Conservation (phyloP, 2,888 invertebrate genomes). For the Congeria kusceri region DNA sequence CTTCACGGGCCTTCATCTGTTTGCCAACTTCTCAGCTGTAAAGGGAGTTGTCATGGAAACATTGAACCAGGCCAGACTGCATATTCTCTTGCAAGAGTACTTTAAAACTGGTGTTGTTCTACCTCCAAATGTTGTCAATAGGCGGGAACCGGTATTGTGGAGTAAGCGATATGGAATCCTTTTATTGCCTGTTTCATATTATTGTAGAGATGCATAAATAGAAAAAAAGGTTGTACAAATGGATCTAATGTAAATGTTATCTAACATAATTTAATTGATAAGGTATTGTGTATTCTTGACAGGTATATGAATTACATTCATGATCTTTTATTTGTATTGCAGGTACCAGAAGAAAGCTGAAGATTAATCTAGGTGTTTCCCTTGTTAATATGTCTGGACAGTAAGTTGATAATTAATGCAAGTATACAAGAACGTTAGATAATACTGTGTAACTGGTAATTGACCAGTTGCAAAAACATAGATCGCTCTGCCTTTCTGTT, state of each 20-base stretch:
- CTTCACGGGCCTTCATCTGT: slow-evolving; percentile 92
- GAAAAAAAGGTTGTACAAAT: too few species aligned
- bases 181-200: too few species aligned
- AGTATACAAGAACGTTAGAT: too few species aligned
- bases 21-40: slow-evolving; percentile 95
- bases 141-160: slow-evolving; percentile 89
- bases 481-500: too few species aligned
- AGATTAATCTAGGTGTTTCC: slow-evolving; percentile 72
- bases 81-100: slow-evolving; percentile 89
- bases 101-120: slow-evolving; percentile 88
- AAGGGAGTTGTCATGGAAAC: slow-evolving; percentile 91
- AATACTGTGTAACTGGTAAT: too few species aligned
- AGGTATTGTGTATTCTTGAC: too few species aligned
- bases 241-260: too few species aligned
- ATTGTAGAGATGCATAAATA: too few species aligned
- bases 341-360: slow-evolving; percentile 68
- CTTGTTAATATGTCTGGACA: too few species aligned
- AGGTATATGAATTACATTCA: background rate
- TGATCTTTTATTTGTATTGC: slow-evolving; percentile 26
- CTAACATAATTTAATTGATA: too few species aligned
- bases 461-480: too few species aligned
- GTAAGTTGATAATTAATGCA: too few species aligned
- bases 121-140: slow-evolving; percentile 90
- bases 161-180: slow-evolving; percentile 61
- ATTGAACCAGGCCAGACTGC: slow-evolving; percentile 92